These are phyloP conservation scores for Zootoca vivipara DNA, from an alignment of 2,113 vertebrate species.

Conservation along the genomic window DNA sequence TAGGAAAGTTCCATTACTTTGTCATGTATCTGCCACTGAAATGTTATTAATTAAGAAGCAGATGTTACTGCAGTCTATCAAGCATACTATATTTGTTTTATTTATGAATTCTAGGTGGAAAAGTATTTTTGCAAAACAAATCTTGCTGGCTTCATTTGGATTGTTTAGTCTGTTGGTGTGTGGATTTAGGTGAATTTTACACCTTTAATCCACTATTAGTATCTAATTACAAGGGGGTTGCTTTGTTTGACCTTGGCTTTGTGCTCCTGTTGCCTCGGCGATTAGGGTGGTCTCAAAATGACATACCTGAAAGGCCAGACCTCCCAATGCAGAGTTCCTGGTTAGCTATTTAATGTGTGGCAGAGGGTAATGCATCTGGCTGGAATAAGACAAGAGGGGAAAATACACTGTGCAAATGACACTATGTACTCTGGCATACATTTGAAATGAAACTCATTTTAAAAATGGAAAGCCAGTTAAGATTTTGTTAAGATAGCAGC, in stretches of 20 bases:
- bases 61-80: slow-evolving; percentile 76
- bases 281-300: slow-evolving; percentile 89
- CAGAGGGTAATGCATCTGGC: slow-evolving; percentile 72
- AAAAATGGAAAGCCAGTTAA: slow-evolving; percentile 51
- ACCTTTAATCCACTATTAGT: slow-evolving; percentile 87
- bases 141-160: slow-evolving; percentile 81
- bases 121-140: slow-evolving; percentile 79
- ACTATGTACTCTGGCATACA: slow-evolving; percentile 53
- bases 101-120: slow-evolving; percentile 81
- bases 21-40: slow-evolving; percentile 73
- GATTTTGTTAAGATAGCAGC: slow-evolving; percentile 55
- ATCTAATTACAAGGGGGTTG: slow-evolving; percentile 85
- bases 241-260: slow-evolving; percentile 78
- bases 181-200: slow-evolving; percentile 84
- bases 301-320: slow-evolving; percentile 82
- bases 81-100: slow-evolving; percentile 70
- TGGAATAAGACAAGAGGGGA: slow-evolving; percentile 72
- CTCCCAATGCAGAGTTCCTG: slow-evolving; percentile 72
- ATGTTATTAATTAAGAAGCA: slow-evolving; percentile 76
- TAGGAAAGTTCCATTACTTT: slow-evolving; percentile 63
- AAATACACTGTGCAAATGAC: slow-evolving; percentile 65
- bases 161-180: slow-evolving; percentile 91
- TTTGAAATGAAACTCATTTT: slow-evolving; percentile 64
- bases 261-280: slow-evolving; percentile 79
- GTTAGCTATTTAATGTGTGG: slow-evolving; percentile 71